These are phyloP conservation scores for Notothenia coriiceps DNA, from an alignment of 2,113 vertebrate species.

Conservation along the genomic window DNA sequence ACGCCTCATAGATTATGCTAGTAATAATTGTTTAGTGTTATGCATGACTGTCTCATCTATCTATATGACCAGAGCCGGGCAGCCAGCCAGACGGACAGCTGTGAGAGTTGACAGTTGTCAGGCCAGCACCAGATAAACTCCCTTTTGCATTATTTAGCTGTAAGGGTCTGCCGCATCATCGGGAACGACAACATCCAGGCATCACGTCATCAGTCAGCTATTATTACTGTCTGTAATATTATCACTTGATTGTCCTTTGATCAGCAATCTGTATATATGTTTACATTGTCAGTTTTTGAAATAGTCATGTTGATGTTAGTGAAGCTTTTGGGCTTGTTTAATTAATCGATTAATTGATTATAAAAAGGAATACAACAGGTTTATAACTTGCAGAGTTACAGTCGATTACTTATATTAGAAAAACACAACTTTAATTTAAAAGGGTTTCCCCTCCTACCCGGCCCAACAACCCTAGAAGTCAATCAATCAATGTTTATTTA, in stretches of 20 bases:
- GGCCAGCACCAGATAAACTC: slow-evolving; percentile 46
- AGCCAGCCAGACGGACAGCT: slow-evolving; percentile 47
- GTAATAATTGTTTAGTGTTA: not conserved
- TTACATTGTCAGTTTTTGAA: not conserved
- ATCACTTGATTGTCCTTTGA: slow-evolving; percentile 20
- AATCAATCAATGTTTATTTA: no score
- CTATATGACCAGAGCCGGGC: slow-evolving; percentile 18
- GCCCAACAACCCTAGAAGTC: no score
- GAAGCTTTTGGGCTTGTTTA: not conserved
- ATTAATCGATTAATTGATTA: not conserved
- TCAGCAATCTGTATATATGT: slow-evolving; percentile 27
- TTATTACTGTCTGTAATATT: slow-evolving; percentile 38
- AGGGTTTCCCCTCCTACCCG: no score
- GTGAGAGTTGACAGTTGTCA: slow-evolving; percentile 68
- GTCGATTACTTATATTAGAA: not conserved
- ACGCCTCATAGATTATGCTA: not conserved
- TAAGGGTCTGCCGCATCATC: slow-evolving; percentile 40
- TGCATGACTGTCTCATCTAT: slow-evolving; percentile 9
- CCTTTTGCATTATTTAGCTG: slow-evolving; percentile 72
- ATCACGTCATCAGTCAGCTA: slow-evolving; percentile 17
- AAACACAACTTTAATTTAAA: not conserved
- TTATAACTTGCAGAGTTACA: not conserved
- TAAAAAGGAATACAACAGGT: not conserved
- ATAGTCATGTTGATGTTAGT: not conserved
- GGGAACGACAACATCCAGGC: slow-evolving; percentile 33